phyloP scores from a whole-genome alignment of 1,140 invertebrate species.

The Drosophila biarmipes region DNA sequence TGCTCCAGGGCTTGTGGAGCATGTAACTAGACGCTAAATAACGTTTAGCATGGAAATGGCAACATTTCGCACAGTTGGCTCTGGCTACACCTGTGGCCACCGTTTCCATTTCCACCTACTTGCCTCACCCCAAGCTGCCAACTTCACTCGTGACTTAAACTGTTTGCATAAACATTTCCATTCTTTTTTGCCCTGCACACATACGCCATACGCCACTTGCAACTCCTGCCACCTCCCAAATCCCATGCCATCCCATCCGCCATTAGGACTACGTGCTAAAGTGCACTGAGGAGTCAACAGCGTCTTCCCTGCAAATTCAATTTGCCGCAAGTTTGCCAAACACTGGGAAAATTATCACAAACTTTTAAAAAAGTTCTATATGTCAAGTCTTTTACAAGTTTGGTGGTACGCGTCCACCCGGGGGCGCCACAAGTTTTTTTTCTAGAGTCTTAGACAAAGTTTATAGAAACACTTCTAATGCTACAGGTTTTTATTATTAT shows the following conservation, averaged over 20 bases:
- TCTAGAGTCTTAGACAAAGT: too few species aligned
- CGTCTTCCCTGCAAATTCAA: conserved; percentile 65
- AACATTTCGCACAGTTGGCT: conserved; percentile 32
- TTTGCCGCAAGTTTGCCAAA: conserved; percentile 52
- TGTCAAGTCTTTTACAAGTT: neutral
- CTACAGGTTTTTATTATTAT: neutral
- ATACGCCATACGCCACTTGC: conserved; percentile 4
- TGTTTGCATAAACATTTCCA: conserved; percentile 72
- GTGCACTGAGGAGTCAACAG: conserved; percentile 57
- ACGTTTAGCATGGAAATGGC: conserved; percentile 75
- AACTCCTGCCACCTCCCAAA: conserved; percentile 8
- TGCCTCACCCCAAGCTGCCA: conserved; percentile 4
- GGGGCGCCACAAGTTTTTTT: neutral
- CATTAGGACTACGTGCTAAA: conserved; percentile 66
- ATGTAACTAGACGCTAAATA: conserved; percentile 69
- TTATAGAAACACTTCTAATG: too few species aligned
- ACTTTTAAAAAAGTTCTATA: neutral
- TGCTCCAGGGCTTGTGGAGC: conserved; percentile 26
- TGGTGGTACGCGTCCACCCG: neutral
- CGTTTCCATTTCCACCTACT: neutral
- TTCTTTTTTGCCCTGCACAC: conserved; percentile 19
- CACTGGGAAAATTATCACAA: conserved; percentile 6
- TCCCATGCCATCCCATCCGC: neutral
- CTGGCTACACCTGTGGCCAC: conserved; percentile 10
- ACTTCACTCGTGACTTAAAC: conserved; percentile 49